phyloP scores from a whole-genome alignment of 1,140 invertebrate species.

The Brachionus plicatilis region DNA sequence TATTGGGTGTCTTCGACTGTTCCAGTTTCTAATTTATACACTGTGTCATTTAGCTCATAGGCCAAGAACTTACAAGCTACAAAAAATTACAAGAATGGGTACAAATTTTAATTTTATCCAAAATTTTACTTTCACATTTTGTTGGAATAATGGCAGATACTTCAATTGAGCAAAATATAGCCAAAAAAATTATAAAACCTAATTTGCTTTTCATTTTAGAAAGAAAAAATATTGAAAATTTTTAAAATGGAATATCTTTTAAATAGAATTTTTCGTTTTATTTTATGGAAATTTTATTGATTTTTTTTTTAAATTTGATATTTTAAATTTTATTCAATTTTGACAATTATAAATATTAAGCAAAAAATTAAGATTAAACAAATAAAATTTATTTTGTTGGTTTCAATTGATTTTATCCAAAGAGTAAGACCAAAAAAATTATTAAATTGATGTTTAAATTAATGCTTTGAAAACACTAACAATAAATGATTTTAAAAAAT shows the following conservation, averaged over 20 bases:
- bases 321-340: background rate
- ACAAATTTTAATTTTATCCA: background rate
- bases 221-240: background rate
- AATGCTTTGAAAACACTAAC: too few relatives aligned
- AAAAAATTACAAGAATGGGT: background rate
- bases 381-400: too few relatives aligned
- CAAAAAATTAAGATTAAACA: too few relatives aligned
- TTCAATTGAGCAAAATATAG: background rate
- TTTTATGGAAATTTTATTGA: conserved; percentile 23
- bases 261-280: background rate
- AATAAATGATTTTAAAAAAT: too few relatives aligned
- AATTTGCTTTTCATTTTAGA: background rate
- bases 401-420: too few relatives aligned
- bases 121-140: conserved; percentile 31
- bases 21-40: background rate
- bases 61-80: background rate
- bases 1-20: conserved; percentile 3
- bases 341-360: too few relatives aligned
- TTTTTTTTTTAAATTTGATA: background rate
- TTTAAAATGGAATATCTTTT: background rate
- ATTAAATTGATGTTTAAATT: too few relatives aligned
- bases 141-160: background rate
- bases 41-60: background rate
- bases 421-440: too few relatives aligned
- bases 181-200: background rate